Evolutionary conservation across 2,113 vertebrate species (phyloP).

Genomic region (Orcinus orca): DNA sequence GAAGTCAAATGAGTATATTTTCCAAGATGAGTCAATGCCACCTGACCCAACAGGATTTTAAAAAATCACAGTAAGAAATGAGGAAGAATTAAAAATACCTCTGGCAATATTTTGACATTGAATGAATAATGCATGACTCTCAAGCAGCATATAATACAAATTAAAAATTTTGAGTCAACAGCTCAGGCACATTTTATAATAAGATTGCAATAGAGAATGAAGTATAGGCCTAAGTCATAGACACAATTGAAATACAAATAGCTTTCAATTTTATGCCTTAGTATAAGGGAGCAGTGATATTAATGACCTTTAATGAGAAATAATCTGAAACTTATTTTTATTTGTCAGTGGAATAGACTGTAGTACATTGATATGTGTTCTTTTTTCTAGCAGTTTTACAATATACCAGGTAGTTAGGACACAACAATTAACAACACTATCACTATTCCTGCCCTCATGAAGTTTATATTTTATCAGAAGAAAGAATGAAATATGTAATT

Average conservation of each 20-base stretch:
- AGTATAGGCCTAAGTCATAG: slow-evolving; percentile 5
- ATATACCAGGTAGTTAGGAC: neutral
- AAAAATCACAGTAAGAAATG: slow-evolving; percentile 41
- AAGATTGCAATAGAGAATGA: neutral
- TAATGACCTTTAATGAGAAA: neutral
- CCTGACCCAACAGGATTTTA: slow-evolving; percentile 40
- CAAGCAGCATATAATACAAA: slow-evolving; percentile 43
- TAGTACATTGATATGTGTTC: neutral
- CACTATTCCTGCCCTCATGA: neutral
- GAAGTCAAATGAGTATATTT: slow-evolving; percentile 55
- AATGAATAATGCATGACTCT: slow-evolving; percentile 57
- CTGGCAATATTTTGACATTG: slow-evolving; percentile 49
- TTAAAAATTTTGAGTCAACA: slow-evolving; percentile 15
- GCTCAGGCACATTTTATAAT: slow-evolving; percentile 33
- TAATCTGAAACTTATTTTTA: slow-evolving; percentile 25
- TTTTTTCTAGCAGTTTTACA: neutral
- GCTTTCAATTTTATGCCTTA: neutral
- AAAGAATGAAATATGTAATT: slow-evolving; percentile 25
- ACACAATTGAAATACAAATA: slow-evolving; percentile 30
- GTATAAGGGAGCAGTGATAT: neutral
- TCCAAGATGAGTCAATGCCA: slow-evolving; percentile 48
- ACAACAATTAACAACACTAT: neutral
- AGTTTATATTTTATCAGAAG: neutral
- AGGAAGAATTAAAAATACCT: slow-evolving; percentile 54
- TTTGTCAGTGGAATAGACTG: neutral